Conservation (phyloP, 2,888 invertebrate genomes). For the Stenotaenia linearis region DNA sequence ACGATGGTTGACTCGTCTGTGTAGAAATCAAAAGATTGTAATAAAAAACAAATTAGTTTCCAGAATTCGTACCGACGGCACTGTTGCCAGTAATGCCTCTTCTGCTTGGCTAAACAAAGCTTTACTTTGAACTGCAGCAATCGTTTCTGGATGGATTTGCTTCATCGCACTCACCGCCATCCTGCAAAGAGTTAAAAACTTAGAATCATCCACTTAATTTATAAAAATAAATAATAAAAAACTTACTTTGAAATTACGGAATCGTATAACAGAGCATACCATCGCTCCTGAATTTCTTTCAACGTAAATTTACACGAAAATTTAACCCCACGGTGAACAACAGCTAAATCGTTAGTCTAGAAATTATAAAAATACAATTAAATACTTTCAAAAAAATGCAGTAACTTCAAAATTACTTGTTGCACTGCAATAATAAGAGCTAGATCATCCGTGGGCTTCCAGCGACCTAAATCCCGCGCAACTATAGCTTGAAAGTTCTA, state of each 20-base stretch:
- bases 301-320: conserved; percentile 93
- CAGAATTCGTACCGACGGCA: conserved; percentile 62
- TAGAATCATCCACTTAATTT: conserved; percentile 41
- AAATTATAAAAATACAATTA: conserved; percentile 36
- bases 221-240: conserved; percentile 48
- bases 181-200: conserved; percentile 50
- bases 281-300: conserved; percentile 88
- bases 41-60: conserved; percentile 39
- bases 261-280: conserved; percentile 93
- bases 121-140: conserved; percentile 77
- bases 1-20: conserved; percentile 47
- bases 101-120: conserved; percentile 85
- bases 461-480: conserved; percentile 62
- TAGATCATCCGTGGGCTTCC: conserved; percentile 96
- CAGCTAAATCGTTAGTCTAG: conserved; percentile 57
- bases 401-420: conserved; percentile 56
- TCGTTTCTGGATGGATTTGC: conserved; percentile 84
- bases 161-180: conserved; percentile 88
- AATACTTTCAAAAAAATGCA: background rate
- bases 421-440: conserved; percentile 88
- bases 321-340: conserved; percentile 81
- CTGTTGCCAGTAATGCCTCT: conserved; percentile 73
- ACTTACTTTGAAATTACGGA: conserved; percentile 67
- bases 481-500: conserved; percentile 39
- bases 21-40: conserved; percentile 31